Evolutionary conservation across 2,797 vertebrate species (phyloP).

Genomic region (Fistularia commersonii): DNA sequence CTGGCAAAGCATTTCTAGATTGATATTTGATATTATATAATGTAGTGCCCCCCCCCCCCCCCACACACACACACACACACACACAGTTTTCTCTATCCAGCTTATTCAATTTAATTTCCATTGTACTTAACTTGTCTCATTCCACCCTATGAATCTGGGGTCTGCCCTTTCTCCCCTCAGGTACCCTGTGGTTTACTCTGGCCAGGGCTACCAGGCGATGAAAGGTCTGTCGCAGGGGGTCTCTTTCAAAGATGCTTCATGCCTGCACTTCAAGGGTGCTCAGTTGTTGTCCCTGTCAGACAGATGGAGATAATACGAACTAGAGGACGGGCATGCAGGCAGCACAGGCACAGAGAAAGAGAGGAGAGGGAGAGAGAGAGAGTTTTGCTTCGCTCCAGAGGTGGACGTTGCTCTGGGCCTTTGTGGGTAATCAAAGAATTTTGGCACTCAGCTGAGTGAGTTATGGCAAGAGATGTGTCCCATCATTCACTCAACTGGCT

Average conservation of each 20-base stretch:
- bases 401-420: conserved; percentile 15
- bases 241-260: conserved; percentile 56
- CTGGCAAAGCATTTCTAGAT: conserved; percentile 38
- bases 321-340: not conserved
- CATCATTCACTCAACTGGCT: conserved; percentile 11
- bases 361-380: not conserved
- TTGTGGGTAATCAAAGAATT: conserved; percentile 37
- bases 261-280: conserved; percentile 44
- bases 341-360: not conserved
- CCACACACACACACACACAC: too few species aligned
- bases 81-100: not conserved
- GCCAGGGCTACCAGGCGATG: conserved; percentile 55
- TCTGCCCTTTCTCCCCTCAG: conserved; percentile 39
- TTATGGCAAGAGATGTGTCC: not conserved
- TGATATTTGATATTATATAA: too few species aligned
- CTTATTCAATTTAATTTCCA: conserved; percentile 28
- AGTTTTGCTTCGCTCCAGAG: conserved; percentile 5
- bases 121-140: conserved; percentile 18
- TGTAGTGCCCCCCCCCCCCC: too few species aligned
- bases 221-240: conserved; percentile 52
- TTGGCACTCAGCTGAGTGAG: conserved; percentile 25
- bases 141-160: conserved; percentile 16
- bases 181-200: conserved; percentile 44
- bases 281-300: conserved; percentile 37
- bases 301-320: conserved; percentile 29